Base-by-base conservation (phyloP, 2,113 vertebrate genomes). In the Macquaria ambigua region DNA sequence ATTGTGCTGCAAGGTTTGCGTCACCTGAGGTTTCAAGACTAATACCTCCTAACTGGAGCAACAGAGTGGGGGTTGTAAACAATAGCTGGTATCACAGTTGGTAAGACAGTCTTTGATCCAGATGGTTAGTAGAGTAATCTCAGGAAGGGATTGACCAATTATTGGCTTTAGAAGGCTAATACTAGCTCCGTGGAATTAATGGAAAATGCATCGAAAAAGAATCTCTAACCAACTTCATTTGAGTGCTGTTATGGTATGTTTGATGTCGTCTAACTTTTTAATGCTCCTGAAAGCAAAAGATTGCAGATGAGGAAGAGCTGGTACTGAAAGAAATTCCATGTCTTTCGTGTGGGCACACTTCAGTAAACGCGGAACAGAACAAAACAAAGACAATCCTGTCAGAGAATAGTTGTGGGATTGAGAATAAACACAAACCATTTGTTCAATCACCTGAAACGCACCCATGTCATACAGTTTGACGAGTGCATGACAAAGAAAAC, bases 41-140 rank as follows among this genome's bases (percentile, higher is more conserved):
- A 89, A 88, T 79, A 28, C 78, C 41, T 23, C 77, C 7, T 34
- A 86, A 83, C 28, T 81, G 55, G 67, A 90, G 77, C 74, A 84
- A 34, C 50, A 52, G 69, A 69, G 70, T 14, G 31, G 12, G 71
- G 50, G 62, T 6, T 64, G 67, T 75, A 56, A 87, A 87, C 73
- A 85, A 76, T 74, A 37, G 67, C 69, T 74, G 71, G 16, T 67
- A 70, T 67, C 55, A 86, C 74, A 61, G 59, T 55, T 69, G 63
- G 48, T 58, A 71, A 90, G 10, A 62, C 34, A 46, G 72, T 67
- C 72, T 68, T 58, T 48, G 48, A 82, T 66, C 70, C 28, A 63
- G 53, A 62, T 77, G 59, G 61, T 34, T 81, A 84, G 66, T 50
- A 43, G 56, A 77, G 70, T 71, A 87, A 89, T 91, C 85, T 74